Percentiles rank a stretch among this genome's conserved stretches.
Conservation (phyloP, 2,888 invertebrate species). For the Panzeria rudis region DNA sequence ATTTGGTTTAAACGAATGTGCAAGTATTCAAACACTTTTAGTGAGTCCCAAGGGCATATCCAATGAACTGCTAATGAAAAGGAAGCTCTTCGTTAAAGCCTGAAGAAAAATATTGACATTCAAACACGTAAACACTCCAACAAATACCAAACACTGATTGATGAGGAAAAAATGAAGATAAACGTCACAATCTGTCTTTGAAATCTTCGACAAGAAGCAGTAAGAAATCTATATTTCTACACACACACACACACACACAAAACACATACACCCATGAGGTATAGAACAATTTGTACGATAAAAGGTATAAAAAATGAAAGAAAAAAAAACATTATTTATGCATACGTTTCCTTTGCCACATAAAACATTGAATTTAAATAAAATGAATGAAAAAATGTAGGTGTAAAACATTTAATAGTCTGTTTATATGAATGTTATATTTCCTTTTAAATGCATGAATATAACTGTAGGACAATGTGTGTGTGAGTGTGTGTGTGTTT, state of each 20-base stretch:
- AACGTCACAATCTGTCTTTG: slow-evolving; percentile 70
- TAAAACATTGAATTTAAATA: slow-evolving; percentile 53
- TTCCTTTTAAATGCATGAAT: slow-evolving; percentile 37
- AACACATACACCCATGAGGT: neutral
- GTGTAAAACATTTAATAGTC: slow-evolving; percentile 73
- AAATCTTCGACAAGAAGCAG: slow-evolving; percentile 57
- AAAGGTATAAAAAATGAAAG: slow-evolving; percentile 35
- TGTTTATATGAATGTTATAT: slow-evolving; percentile 62
- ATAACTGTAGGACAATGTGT: neutral
- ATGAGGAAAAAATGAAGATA: slow-evolving; percentile 71
- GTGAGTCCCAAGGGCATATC: slow-evolving; percentile 50
- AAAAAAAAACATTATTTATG: slow-evolving; percentile 69
- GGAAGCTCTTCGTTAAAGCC: slow-evolving; percentile 62
- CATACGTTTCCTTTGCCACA: slow-evolving; percentile 63
- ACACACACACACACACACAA: neutral
- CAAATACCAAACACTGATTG: slow-evolving; percentile 69
- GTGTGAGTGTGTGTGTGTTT: slow-evolving; percentile 1
- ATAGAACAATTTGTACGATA: slow-evolving; percentile 46
- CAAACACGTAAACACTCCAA: slow-evolving; percentile 59
- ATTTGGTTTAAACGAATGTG: neutral
- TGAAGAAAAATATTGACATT: slow-evolving; percentile 57
- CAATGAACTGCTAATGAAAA: slow-evolving; percentile 68
- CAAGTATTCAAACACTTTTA: slow-evolving; percentile 24
- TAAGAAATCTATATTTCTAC: neutral
- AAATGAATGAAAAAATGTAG: slow-evolving; percentile 61